phyloP scores from a whole-genome alignment of 2,797 vertebrate species.

The Poeciliopsis presidionis region DNA sequence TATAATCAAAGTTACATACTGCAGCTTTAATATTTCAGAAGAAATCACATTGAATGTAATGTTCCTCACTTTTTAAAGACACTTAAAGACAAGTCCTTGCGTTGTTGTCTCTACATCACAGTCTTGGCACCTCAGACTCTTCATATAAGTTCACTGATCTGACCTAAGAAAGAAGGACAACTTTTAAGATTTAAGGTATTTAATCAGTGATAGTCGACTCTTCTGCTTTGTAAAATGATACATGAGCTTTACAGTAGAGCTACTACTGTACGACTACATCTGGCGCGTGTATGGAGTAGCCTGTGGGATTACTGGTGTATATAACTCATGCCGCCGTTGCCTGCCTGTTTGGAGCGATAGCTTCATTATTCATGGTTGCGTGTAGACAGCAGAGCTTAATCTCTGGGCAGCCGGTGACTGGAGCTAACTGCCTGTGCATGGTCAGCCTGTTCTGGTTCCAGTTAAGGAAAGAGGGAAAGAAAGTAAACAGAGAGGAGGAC shows the following conservation, averaged over 20 bases:
- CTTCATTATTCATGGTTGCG: constrained; percentile 85
- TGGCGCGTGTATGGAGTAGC: constrained; percentile 57
- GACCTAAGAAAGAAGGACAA: constrained; percentile 16
- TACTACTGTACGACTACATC: constrained; percentile 48
- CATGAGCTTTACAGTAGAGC: constrained; percentile 45
- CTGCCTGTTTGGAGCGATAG: constrained; percentile 78
- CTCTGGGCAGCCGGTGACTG: constrained; percentile 66
- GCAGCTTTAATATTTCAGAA: too few species aligned
- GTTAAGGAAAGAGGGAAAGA: constrained; percentile 37
- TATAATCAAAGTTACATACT: too few species aligned
- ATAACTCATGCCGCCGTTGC: constrained; percentile 71
- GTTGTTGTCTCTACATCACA: constrained; percentile 1
- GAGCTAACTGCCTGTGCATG: constrained; percentile 62
- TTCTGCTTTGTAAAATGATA: constrained; percentile 59
- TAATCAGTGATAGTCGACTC: constrained; percentile 29
- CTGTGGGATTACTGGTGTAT: constrained; percentile 66
- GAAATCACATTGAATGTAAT: not conserved
- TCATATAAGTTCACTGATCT: constrained; percentile 11
- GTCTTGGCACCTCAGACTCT: constrained; percentile 20
- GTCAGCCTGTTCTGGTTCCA: constrained; percentile 62
- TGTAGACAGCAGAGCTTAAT: constrained; percentile 83
- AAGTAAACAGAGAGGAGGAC: constrained; percentile 24
- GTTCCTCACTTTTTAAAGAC: not conserved
- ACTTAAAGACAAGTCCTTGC: constrained; percentile 8
- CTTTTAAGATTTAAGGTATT: constrained; percentile 13